Evolutionary conservation across 64 coral and sea anemone species (phyloP), one percentile per base, ranked within the genome.

Genomic region (Stichodactyla helianthus): DNA sequence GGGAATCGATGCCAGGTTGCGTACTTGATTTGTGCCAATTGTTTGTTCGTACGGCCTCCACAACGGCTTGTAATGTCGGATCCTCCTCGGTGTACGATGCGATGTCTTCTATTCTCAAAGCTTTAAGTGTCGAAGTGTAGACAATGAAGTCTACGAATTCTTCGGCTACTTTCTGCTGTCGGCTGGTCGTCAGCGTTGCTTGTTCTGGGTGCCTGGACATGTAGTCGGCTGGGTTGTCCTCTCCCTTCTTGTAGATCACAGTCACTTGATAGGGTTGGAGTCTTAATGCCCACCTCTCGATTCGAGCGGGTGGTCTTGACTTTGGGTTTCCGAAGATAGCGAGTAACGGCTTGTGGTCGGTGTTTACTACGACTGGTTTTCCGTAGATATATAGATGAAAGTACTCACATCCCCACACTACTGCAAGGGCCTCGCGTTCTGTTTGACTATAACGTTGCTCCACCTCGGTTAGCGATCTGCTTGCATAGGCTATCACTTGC

Each of bases 321-420:
- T 82, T 56, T 31, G 82, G 82, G 53, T 85, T 80, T 68, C 79
- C 71, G 54, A 77, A 93, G 82, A 93, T 89, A 4, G 91, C 19
- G 20, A 93, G 52, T 63, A 89, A 23, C 9, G 91, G 67, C 44
- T 93, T 89, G 82, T 85, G 87, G 71, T 92, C 90, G 10, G 85
- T 89, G 35, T 44, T 44, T 44, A 44, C 35, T 44, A 44, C 35
- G 35, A 44, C 35, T 44, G 35, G 35, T 3, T 44, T 44, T 44
- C 35, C 35, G 35, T 44, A 44, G 35, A 44, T 44, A 44, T 2
- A 44, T 44, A 44, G 35, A 44, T 44, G 35, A 44, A 3, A 44
- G 35, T 44, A 44, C 35, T 44, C 35, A 44, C 35, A 44, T 44
- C 35, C 35, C 35, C 35, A 44, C 35, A 44, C 35, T 44, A 44